Evolutionary conservation across 2,888 invertebrate genomes (phyloP), one percentile per base, ranked within the genome.

Genomic region (Caenorhabditis plicata): DNA sequence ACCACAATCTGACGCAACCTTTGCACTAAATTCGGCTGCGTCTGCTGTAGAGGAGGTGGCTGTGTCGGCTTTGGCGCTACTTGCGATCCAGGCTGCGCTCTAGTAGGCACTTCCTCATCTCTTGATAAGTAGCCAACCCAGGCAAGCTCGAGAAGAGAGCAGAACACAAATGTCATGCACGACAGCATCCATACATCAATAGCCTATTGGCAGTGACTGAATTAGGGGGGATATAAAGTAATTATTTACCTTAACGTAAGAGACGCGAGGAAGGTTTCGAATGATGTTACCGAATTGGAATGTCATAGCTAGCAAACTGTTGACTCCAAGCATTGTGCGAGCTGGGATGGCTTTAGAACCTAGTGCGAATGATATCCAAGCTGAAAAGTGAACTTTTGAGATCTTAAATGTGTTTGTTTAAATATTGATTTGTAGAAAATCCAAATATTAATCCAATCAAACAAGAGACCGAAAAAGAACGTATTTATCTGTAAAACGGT

Each of bases 231-330:
- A n/a, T n/a, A n/a, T n/a, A n/a, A n/a, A n/a, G n/a, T n/a, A n/a
- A n/a, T n/a, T n/a, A n/a, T n/a, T 36, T 15, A 68, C 78, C 52
- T 78, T 78, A 32, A 78, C 78, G 62, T 80, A 80, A 26, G 72
- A 73, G n/a, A 80, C 80, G 38, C 80, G 54, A 0, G 80, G 80
- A 43, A 80, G 63, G 54, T 80, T 80, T 23, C 78, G 58, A 39
- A 80, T 80, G 46, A 80, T 80, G 47, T 78, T 80, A 35, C 80
- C 80, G 41, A 80, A 80, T 50, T 80, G 80, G 51, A 80, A 80
- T 9, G 80, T 80, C 71, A 74, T 72, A 4, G 75, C 73, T 13
- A 78, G 66, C 15, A 80, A 56, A 25, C 73, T 73, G 48, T 80
- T 80, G 7, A 80, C 80, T 25, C 80, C 80, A n/a, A 80, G 61